phyloP scores from a whole-genome alignment of 2,888 invertebrate genomes.

The Apamea epomidion region DNA sequence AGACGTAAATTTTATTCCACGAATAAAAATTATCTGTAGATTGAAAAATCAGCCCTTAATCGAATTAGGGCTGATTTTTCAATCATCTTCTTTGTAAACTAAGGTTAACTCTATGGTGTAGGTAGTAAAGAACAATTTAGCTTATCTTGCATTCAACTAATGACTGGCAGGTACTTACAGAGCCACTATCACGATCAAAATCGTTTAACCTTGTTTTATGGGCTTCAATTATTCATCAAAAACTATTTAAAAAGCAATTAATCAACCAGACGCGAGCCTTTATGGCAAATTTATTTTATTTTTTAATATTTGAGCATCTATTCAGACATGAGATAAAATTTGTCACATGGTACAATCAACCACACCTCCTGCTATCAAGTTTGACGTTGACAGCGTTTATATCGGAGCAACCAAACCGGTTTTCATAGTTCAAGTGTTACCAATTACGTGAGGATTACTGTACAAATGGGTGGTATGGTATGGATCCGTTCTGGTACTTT shows the following conservation, averaged over 20 bases:
- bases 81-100: too few relatives aligned
- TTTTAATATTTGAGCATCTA: neutral
- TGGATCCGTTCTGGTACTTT: neutral
- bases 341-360: neutral
- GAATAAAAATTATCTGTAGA: too few relatives aligned
- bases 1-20: too few relatives aligned
- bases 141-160: slow-evolving; percentile 17
- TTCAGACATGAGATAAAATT: neutral
- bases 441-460: neutral
- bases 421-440: neutral
- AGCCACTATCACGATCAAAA: slow-evolving; percentile 21
- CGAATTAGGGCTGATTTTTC: too few relatives aligned
- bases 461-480: neutral
- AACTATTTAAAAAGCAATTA: slow-evolving; percentile 12
- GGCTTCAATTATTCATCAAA: slow-evolving; percentile 41
- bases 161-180: slow-evolving; percentile 6
- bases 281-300: neutral
- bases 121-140: slow-evolving; percentile 1
- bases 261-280: neutral
- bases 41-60: too few relatives aligned
- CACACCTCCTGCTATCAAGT: neutral
- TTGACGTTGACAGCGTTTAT: neutral
- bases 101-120: neutral
- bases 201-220: slow-evolving; percentile 32
- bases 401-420: neutral